A percentile compares a stretch with the other conserved stretches of the same genome.
Evolutionary conservation across 1,140 invertebrate genomes (phyloP).

Genomic region (Cephus cinctus): DNA sequence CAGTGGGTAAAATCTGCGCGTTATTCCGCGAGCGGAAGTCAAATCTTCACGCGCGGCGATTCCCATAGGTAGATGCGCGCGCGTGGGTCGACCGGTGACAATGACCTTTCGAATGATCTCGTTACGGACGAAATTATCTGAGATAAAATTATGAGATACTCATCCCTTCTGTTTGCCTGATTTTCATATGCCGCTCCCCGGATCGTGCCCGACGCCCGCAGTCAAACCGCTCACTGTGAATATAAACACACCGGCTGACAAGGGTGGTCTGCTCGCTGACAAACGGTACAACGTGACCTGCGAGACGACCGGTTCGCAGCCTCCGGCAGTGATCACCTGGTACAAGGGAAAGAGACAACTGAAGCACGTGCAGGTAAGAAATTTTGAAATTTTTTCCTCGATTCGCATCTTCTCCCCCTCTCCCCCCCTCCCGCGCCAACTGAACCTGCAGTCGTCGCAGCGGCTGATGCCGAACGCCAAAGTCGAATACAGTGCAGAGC

Average conservation of each 20-base stretch:
- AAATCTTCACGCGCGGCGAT: no score
- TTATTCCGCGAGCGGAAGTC: no score
- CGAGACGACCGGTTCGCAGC: constrained; percentile 79
- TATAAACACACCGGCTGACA: constrained; percentile 62
- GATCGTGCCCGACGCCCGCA: constrained; percentile 46
- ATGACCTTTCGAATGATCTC: no score
- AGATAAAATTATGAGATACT: neutral
- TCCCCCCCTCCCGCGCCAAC: neutral
- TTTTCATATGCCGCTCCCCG: no score
- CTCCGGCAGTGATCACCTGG: constrained; percentile 84
- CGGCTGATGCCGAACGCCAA: neutral
- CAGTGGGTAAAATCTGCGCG: no score
- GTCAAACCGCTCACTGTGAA: constrained; percentile 78
- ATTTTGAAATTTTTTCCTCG: constrained; percentile 4
- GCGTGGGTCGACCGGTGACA: no score
- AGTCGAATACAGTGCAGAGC: no score
- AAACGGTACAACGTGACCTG: constrained; percentile 77
- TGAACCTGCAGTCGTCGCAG: neutral
- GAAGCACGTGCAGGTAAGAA: constrained; percentile 69
- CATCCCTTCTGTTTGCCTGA: no score
- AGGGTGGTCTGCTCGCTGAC: constrained; percentile 64
- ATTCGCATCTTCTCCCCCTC: constrained; percentile 1
- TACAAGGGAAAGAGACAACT: constrained; percentile 78
- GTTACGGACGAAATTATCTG: neutral
- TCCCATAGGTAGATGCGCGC: no score